phyloP scores from a whole-genome alignment of 2,888 invertebrate genomes.

The Rotaria socialis region DNA sequence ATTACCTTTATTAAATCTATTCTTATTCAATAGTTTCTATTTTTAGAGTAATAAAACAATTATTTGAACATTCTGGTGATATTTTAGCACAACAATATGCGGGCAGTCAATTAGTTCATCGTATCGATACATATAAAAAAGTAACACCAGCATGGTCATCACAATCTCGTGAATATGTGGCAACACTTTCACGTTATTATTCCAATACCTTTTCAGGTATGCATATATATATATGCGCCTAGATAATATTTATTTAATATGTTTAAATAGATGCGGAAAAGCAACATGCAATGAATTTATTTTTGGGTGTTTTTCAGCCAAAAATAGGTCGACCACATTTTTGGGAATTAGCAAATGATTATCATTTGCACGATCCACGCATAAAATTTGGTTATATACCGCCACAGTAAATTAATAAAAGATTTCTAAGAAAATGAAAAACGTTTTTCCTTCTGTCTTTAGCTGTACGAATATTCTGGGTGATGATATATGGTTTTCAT shows the following conservation, averaged over 20 bases:
- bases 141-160: constrained; percentile 81
- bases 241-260: not conserved
- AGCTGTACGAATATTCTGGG: constrained; percentile 1
- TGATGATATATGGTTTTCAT: constrained; percentile 32
- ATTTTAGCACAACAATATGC: constrained; percentile 93
- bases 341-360: constrained; percentile 42
- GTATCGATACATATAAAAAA: constrained; percentile 69
- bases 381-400: not conserved
- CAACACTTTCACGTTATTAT: constrained; percentile 91
- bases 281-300: constrained; percentile 46
- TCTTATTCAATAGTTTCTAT: not conserved
- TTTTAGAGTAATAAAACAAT: constrained; percentile 47
- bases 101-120: constrained; percentile 92
- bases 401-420: not conserved
- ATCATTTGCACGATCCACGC: constrained; percentile 41
- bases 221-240: not conserved
- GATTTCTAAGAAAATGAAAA: not conserved
- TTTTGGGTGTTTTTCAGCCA: constrained; percentile 42
- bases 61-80: constrained; percentile 97
- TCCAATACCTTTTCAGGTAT: constrained; percentile 80
- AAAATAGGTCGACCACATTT: constrained; percentile 12
- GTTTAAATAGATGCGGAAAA: constrained; percentile 41
- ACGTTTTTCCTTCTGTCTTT: not conserved
- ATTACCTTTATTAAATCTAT: not conserved
- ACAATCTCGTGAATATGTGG: constrained; percentile 96